phyloP scores from a whole-genome alignment of 37 sponge, comb jelly and placozoan genomes.

The Bolinopsis microptera region DNA sequence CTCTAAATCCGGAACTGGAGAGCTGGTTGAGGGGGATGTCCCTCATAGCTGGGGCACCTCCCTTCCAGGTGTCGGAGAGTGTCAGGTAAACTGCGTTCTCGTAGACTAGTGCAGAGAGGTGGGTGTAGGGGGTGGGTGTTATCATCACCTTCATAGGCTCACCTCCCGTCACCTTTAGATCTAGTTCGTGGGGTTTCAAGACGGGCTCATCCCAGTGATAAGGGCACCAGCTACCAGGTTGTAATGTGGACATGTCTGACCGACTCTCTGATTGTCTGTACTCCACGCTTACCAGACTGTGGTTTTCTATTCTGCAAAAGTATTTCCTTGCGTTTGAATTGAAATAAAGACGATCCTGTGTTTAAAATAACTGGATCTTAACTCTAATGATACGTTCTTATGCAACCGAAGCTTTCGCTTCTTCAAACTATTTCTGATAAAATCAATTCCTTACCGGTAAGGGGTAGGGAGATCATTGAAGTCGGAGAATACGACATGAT shows the following conservation, averaged over 20 bases:
- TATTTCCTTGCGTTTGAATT: not conserved
- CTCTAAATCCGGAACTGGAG: not conserved
- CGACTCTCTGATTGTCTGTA: conserved; percentile 21
- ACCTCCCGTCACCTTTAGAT: conserved; percentile 3
- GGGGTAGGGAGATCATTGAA: conserved; percentile 12
- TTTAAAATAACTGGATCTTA: not conserved
- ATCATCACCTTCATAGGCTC: not conserved
- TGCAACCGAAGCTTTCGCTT: too few relatives aligned
- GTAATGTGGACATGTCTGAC: not conserved
- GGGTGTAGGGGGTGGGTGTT: conserved; percentile 21
- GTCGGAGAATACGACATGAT: conserved; percentile 20
- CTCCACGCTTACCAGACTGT: not conserved
- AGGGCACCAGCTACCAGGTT: not conserved
- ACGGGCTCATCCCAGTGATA: conserved; percentile 45
- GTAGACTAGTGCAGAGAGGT: conserved; percentile 11
- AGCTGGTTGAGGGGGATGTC: not conserved
- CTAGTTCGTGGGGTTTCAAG: not conserved
- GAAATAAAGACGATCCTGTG: not conserved
- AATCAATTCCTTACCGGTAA: not conserved
- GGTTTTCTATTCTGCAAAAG: conserved; percentile 48
- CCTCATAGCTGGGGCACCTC: not conserved
- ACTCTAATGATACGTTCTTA: too few relatives aligned
- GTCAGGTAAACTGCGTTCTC: conserved; percentile 18
- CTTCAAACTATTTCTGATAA: too few relatives aligned
- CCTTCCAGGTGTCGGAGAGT: not conserved